A percentile compares a stretch with the other conserved stretches of the same genome.
phyloP scores from a whole-genome alignment of 1,140 invertebrate species.

The Sinonovacula constricta region DNA sequence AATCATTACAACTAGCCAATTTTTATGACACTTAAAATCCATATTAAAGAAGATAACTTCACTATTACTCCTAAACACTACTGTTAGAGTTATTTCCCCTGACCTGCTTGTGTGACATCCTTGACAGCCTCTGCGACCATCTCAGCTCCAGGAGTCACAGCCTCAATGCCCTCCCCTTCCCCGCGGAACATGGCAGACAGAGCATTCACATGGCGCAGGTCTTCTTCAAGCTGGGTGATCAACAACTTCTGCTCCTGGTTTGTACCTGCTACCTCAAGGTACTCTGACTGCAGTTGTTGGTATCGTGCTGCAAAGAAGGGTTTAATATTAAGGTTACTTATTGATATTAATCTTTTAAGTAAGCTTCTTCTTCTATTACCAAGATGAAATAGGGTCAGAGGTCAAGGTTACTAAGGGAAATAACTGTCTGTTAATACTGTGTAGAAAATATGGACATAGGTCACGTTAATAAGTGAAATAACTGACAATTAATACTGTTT shows the following conservation, averaged over 20 bases:
- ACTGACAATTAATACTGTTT: too few species aligned
- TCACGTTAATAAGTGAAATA: too few species aligned
- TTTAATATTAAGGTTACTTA: neutral
- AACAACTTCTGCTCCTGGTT: slow-evolving; percentile 78
- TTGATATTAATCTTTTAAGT: too few species aligned
- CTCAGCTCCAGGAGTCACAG: slow-evolving; percentile 64
- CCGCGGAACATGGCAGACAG: slow-evolving; percentile 79
- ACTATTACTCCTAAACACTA: slow-evolving; percentile 4
- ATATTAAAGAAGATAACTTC: neutral
- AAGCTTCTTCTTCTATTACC: too few species aligned
- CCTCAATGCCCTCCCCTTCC: slow-evolving; percentile 77
- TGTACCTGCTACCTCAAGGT: slow-evolving; percentile 69
- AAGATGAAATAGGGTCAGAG: too few species aligned
- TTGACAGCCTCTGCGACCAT: slow-evolving; percentile 74
- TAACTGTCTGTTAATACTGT: too few species aligned
- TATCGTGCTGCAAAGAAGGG: slow-evolving; percentile 50
- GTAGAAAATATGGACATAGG: too few species aligned
- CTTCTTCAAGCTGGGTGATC: slow-evolving; percentile 79
- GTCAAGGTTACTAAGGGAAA: too few species aligned
- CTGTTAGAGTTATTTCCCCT: too few species aligned
- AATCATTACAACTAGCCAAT: too few species aligned
- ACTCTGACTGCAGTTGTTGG: slow-evolving; percentile 71
- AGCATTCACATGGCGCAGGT: slow-evolving; percentile 79
- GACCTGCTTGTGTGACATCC: slow-evolving; percentile 66
- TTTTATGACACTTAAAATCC: neutral